phyloP scores from a whole-genome alignment of 2,888 invertebrate species.

The Colletes collaris region DNA sequence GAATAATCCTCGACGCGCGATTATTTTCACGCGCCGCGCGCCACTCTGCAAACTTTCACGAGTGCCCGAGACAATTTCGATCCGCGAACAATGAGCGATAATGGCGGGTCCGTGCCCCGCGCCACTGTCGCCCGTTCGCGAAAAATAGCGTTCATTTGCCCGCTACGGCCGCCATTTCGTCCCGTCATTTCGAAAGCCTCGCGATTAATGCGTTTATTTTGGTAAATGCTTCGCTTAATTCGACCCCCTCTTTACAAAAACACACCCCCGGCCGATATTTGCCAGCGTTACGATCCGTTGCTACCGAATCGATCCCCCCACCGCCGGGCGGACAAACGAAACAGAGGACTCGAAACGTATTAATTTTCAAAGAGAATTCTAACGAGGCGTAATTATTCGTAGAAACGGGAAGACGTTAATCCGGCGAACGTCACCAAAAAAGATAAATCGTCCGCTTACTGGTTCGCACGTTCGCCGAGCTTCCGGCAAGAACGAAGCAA shows the following conservation, averaged over 20 bases:
- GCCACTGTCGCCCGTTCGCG: background rate
- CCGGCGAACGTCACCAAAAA: constrained; percentile 24
- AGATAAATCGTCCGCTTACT: constrained; percentile 25
- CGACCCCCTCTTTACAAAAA: background rate
- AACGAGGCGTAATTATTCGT: constrained; percentile 26
- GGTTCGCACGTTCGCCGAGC: background rate
- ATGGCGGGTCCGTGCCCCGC: constrained; percentile 22
- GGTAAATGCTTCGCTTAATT: constrained; percentile 10
- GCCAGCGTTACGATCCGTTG: too few relatives aligned
- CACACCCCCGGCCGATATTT: background rate
- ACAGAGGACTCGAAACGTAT: background rate
- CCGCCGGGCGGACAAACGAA: background rate
- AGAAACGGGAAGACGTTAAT: constrained; percentile 33
- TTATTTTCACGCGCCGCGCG: constrained; percentile 42
- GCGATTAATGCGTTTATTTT: constrained; percentile 48
- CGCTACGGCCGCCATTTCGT: background rate
- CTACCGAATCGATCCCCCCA: too few relatives aligned
- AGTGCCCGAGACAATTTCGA: constrained; percentile 14
- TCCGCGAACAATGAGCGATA: constrained; percentile 46
- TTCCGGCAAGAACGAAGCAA: constrained; percentile 26
- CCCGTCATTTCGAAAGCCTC: constrained; percentile 26
- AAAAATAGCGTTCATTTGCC: constrained; percentile 48
- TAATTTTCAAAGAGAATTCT: constrained; percentile 2
- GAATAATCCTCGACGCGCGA: constrained; percentile 47
- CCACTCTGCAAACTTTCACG: constrained; percentile 21